A percentile compares a stretch with the other conserved stretches of the same genome.
Evolutionary conservation across 2,888 invertebrate species (phyloP).

Genomic region (Eupithecia subfuscata): DNA sequence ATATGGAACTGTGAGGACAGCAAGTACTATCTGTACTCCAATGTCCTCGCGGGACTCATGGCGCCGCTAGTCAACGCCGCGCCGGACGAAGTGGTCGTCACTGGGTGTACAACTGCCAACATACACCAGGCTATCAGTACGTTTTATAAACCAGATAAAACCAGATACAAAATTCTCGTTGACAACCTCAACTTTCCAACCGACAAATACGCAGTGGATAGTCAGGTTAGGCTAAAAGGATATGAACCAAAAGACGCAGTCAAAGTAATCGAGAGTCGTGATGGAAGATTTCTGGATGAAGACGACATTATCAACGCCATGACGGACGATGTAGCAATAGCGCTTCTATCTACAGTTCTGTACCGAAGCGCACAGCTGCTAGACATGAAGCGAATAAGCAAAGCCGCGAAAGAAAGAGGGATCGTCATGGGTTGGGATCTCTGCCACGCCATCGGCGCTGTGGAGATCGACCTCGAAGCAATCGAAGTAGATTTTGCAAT

Average conservation of each 20-base stretch:
- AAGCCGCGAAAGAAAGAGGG: slow-evolving; percentile 61
- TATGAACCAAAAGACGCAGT: slow-evolving; percentile 67
- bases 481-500: slow-evolving; percentile 73
- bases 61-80: slow-evolving; percentile 68
- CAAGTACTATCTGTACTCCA: slow-evolving; percentile 68
- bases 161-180: slow-evolving; percentile 69
- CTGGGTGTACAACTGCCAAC: slow-evolving; percentile 64
- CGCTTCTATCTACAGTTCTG: slow-evolving; percentile 66
- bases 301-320: slow-evolving; percentile 68
- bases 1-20: slow-evolving; percentile 65
- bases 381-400: slow-evolving; percentile 66
- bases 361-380: slow-evolving; percentile 71
- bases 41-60: slow-evolving; percentile 61
- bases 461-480: slow-evolving; percentile 66
- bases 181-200: slow-evolving; percentile 75
- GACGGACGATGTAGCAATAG: slow-evolving; percentile 68
- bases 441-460: slow-evolving; percentile 67
- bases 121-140: slow-evolving; percentile 73
- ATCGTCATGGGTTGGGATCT: slow-evolving; percentile 75
- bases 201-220: slow-evolving; percentile 72
- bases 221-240: slow-evolving; percentile 69
- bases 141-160: slow-evolving; percentile 67
- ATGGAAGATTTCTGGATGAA: slow-evolving; percentile 61
- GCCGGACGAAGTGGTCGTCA: slow-evolving; percentile 62
- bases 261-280: slow-evolving; percentile 63